These are phyloP conservation scores for Papilio xuthus DNA, from an alignment of 1,140 invertebrate species.

Conservation along the genomic window DNA sequence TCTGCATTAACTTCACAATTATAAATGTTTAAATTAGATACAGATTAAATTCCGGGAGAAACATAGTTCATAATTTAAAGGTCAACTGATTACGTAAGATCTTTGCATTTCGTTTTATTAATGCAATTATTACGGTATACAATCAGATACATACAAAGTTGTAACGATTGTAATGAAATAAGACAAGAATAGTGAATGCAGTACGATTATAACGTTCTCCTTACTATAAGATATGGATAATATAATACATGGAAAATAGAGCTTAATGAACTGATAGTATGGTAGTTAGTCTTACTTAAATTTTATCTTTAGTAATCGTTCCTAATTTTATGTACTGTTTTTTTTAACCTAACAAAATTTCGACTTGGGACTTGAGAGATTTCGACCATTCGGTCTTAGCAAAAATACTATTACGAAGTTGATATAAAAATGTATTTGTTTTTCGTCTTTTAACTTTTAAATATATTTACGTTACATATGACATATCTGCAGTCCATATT, in stretches of 20 bases:
- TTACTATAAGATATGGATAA: no score
- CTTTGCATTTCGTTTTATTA: slow-evolving; percentile 2
- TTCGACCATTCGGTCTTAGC: no score
- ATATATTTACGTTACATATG: background rate
- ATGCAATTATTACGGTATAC: slow-evolving; percentile 3
- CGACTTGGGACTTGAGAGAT: no score
- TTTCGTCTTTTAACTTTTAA: background rate
- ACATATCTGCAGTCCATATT: background rate
- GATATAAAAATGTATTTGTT: background rate
- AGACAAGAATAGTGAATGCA: background rate
- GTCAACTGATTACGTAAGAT: background rate
- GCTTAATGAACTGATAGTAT: no score
- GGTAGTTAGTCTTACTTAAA: no score
- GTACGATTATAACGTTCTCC: background rate
- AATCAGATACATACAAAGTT: background rate
- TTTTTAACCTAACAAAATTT: no score
- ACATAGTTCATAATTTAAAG: background rate
- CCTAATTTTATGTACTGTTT: no score
- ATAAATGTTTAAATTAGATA: background rate
- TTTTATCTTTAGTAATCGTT: no score
- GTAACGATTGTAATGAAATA: background rate
- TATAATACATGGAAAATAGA: no score
- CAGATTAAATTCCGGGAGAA: background rate
- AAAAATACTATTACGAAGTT: no score
- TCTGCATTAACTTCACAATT: background rate